A percentile compares a stretch with the other conserved stretches of the same genome.
Conservation (phyloP, 2,113 vertebrate species). For the Lophochroa leadbeateri region DNA sequence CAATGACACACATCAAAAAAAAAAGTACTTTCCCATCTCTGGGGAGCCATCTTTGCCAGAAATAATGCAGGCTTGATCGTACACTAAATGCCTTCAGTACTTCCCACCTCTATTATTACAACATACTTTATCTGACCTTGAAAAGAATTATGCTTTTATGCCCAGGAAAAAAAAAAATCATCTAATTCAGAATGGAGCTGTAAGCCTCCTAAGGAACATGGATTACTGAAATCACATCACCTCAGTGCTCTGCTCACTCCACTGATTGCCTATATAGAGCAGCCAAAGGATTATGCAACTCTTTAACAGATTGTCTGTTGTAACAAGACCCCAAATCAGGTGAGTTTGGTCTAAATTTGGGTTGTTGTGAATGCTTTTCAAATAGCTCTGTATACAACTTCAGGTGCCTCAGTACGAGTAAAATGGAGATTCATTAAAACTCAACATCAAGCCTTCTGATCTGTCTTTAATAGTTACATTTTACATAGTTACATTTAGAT, state of each 20-base stretch:
- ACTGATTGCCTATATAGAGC: background rate
- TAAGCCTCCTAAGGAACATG: conserved; percentile 17
- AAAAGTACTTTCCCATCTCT: background rate
- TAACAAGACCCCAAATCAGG: background rate
- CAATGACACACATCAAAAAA: background rate
- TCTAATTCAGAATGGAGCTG: background rate
- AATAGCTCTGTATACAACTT: background rate
- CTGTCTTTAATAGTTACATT: conserved; percentile 10
- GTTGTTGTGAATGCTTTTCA: conserved; percentile 1
- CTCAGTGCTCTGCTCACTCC: conserved; percentile 19
- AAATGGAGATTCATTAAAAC: conserved; percentile 1
- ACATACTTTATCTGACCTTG: conserved; percentile 37
- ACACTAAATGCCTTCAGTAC: background rate
- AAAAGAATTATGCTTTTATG: conserved; percentile 32
- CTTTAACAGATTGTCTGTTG: background rate
- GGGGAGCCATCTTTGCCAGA: background rate
- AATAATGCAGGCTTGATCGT: background rate
- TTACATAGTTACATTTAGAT: conserved; percentile 27
- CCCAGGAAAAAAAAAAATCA: background rate
- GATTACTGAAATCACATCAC: conserved; percentile 52
- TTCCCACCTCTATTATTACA: background rate
- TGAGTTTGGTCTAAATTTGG: conserved; percentile 15
- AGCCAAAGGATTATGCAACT: conserved; percentile 38
- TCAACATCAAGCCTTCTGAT: background rate
- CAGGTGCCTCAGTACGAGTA: background rate